Percentiles rank a stretch among this genome's conserved stretches.
phyloP scores from a whole-genome alignment of 2,888 invertebrate species.

The Trilocha varians region DNA sequence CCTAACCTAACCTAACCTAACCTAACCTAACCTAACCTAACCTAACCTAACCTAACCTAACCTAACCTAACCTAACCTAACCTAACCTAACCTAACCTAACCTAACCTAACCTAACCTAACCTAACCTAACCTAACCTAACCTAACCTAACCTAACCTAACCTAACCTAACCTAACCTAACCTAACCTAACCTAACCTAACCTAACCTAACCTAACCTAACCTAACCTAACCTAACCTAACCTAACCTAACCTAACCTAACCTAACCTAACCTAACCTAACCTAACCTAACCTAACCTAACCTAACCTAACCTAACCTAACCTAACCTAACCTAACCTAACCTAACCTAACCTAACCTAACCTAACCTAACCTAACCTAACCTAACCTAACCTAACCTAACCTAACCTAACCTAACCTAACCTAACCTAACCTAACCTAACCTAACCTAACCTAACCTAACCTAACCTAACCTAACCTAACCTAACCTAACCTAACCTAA shows the following conservation, averaged over 20 bases:
- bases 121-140: too few species aligned
- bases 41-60: too few species aligned
- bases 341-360: constrained; percentile 20
- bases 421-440: constrained; percentile 15
- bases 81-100: too few species aligned
- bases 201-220: constrained; percentile 16
- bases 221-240: constrained; percentile 16
- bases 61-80: too few species aligned
- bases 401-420: constrained; percentile 16
- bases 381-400: constrained; percentile 17
- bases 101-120: too few species aligned
- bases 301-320: constrained; percentile 19
- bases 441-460: constrained; percentile 12
- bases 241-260: constrained; percentile 16
- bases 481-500: constrained; percentile 15
- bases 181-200: constrained; percentile 15
- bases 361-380: constrained; percentile 19
- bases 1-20: too few species aligned
- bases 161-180: too few species aligned
- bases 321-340: constrained; percentile 20
- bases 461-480: constrained; percentile 15
- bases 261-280: constrained; percentile 20
- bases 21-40: too few species aligned
- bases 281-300: constrained; percentile 19
- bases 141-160: too few species aligned